These are phyloP conservation scores for Rhopilema esculentum DNA, from an alignment of 30 jellyfish, hydroid and myxozoan species.

Conservation along the genomic window DNA sequence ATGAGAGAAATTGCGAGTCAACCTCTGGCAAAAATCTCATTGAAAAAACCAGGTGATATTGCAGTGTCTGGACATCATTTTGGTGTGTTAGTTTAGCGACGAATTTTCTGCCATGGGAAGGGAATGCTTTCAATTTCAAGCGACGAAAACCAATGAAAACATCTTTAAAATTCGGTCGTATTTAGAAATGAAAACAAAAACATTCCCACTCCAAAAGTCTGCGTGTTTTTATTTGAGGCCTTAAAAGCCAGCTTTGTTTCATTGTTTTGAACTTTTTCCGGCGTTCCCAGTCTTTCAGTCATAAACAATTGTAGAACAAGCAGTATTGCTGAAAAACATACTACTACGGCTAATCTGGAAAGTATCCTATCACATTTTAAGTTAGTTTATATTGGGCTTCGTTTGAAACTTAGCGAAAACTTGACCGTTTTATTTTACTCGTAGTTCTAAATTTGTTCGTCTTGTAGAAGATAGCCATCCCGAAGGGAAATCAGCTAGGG, in stretches of 20 bases:
- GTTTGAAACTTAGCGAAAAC: too few species aligned
- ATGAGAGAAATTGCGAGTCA: background rate
- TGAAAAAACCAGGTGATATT: background rate
- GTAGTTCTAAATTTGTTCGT: too few species aligned
- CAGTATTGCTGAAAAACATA: too few species aligned
- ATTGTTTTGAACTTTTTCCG: background rate
- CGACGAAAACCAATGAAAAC: background rate
- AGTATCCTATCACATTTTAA: too few species aligned
- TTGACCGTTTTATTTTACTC: too few species aligned
- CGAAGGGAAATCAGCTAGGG: too few species aligned
- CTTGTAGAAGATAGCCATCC: too few species aligned
- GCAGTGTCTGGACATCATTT: too few species aligned
- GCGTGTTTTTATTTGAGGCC: background rate
- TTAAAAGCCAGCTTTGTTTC: background rate
- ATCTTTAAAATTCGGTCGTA: background rate
- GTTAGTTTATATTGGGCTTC: too few species aligned
- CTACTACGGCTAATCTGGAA: too few species aligned
- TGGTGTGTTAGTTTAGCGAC: background rate
- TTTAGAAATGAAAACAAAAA: background rate
- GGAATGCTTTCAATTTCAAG: background rate
- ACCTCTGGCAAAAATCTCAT: background rate
- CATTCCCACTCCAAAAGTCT: background rate
- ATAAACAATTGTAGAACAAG: too few species aligned
- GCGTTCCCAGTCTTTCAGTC: too few species aligned
- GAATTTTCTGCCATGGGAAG: background rate